Conservation (phyloP, 2,888 invertebrate species). For the Tenthredo amoena region DNA sequence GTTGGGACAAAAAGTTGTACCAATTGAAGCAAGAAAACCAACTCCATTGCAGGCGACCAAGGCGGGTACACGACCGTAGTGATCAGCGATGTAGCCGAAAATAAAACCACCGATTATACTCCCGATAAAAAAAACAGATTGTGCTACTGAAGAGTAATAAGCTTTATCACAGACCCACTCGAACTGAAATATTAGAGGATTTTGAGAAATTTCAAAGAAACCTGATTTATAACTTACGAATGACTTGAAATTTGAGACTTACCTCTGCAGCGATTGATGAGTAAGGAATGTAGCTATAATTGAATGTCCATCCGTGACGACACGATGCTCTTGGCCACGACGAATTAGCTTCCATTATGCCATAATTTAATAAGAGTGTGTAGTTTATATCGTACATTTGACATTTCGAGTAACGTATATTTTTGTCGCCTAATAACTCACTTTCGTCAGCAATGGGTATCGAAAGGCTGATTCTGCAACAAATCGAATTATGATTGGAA, state of each 20-base stretch:
- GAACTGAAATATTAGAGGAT: constrained; percentile 79
- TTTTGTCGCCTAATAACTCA: constrained; percentile 71
- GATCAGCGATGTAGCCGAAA: constrained; percentile 94
- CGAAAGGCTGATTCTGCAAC: constrained; percentile 84
- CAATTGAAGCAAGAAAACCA: constrained; percentile 86
- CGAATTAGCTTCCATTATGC: constrained; percentile 82
- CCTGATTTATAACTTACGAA: background rate
- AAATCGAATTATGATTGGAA: background rate
- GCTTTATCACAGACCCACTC: constrained; percentile 94
- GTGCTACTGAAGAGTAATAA: constrained; percentile 88
- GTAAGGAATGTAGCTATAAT: constrained; percentile 89
- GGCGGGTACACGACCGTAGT: constrained; percentile 91
- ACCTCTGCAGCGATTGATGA: constrained; percentile 93
- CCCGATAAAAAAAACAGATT: constrained; percentile 93
- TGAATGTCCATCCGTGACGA: constrained; percentile 89
- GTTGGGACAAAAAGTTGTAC: constrained; percentile 86
- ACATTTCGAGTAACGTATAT: constrained; percentile 83
- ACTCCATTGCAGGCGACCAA: constrained; percentile 89
- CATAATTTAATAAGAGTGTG: constrained; percentile 81
- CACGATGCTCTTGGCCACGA: constrained; percentile 87
- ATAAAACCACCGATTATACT: constrained; percentile 92
- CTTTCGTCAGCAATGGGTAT: constrained; percentile 81
- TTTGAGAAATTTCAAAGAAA: background rate
- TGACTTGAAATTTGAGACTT: constrained; percentile 59
- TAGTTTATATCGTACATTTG: constrained; percentile 89